A percentile compares a stretch with the other conserved stretches of the same genome.
These are phyloP conservation scores for Lithosia quadra DNA, from an alignment of 2,888 invertebrate genomes.

Conservation along the genomic window DNA sequence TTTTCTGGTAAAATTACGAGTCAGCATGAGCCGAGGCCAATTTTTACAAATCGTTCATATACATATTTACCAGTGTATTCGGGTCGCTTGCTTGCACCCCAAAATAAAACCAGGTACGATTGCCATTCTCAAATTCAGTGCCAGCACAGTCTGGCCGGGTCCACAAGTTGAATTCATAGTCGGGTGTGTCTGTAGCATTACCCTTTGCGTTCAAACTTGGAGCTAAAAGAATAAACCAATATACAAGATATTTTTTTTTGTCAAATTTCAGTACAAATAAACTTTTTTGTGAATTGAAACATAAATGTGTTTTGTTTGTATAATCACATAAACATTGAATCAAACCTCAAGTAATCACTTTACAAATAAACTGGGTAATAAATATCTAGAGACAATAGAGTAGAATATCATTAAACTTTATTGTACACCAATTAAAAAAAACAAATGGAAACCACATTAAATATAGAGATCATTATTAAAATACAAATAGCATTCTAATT, in stretches of 20 bases:
- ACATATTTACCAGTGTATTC: constrained; percentile 84
- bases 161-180: constrained; percentile 96
- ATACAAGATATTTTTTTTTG: background rate
- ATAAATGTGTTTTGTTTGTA: background rate
- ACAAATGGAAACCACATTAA: too few species aligned
- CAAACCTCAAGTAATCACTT: too few species aligned
- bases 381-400: background rate
- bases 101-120: constrained; percentile 97
- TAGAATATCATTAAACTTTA: too few species aligned
- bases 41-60: background rate
- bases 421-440: too few species aligned
- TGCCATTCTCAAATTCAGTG: constrained; percentile 95
- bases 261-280: background rate
- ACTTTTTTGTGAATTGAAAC: background rate
- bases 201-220: constrained; percentile 72
- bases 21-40: too few species aligned
- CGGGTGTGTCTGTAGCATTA: constrained; percentile 84
- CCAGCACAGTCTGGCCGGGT: constrained; percentile 95
- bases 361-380: too few species aligned
- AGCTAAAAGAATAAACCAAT: constrained; percentile 59
- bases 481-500: background rate
- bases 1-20: too few species aligned
- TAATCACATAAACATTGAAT: background rate
- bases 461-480: too few species aligned
- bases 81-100: constrained; percentile 89